These are phyloP conservation scores for Athripsodes cinereus DNA, from an alignment of 2,888 invertebrate species.

Conservation along the genomic window DNA sequence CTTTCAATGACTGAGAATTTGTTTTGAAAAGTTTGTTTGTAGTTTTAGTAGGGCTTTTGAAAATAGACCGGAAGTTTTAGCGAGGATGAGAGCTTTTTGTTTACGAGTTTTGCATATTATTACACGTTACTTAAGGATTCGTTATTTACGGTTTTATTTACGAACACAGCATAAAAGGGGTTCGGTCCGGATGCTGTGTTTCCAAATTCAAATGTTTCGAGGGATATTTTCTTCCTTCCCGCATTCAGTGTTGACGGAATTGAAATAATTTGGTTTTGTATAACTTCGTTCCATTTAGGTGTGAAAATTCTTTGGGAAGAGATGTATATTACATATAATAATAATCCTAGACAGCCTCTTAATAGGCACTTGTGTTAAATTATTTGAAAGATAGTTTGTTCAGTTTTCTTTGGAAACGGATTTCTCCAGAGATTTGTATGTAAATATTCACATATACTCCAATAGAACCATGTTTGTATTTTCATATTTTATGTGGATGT, in stretches of 20 bases:
- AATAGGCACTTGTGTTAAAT: too few species aligned
- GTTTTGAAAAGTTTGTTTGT: not conserved
- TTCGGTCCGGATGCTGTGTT: constrained; percentile 1
- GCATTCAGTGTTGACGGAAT: not conserved
- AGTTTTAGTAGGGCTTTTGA: constrained; percentile 2
- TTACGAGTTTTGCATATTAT: constrained; percentile 24
- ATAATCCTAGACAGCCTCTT: too few species aligned
- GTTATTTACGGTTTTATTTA: constrained; percentile 21
- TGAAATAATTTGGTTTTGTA: not conserved
- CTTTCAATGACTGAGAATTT: not conserved
- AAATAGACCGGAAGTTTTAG: constrained; percentile 10
- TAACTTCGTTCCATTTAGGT: not conserved
- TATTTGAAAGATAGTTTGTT: too few species aligned
- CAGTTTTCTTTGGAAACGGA: too few species aligned
- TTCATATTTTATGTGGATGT: too few species aligned
- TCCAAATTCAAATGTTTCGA: constrained; percentile 1
- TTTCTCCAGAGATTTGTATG: too few species aligned
- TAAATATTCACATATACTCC: too few species aligned
- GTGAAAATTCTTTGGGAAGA: not conserved
- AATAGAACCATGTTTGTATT: too few species aligned
- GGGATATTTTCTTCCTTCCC: not conserved
- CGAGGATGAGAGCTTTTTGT: constrained; percentile 11
- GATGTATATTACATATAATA: not conserved
- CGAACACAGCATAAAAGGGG: constrained; percentile 2
- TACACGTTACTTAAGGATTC: constrained; percentile 23